Base-by-base conservation (phyloP, 2,888 invertebrate genomes). In the Pristionchus entomophagus region DNA sequence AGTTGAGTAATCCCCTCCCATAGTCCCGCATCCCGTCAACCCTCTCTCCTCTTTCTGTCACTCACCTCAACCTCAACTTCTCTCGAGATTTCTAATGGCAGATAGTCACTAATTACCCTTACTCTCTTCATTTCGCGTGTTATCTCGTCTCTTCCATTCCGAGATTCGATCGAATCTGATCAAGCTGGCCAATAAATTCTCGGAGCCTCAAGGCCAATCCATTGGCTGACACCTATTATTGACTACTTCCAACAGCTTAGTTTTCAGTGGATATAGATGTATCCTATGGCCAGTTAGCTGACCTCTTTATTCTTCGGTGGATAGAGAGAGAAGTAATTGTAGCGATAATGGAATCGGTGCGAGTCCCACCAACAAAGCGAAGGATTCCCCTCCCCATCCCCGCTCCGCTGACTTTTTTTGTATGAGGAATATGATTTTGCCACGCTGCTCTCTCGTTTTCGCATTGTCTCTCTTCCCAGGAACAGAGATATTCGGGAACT, bases 341-440 rank as follows among this genome's bases (percentile, higher is more conserved):
- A 19, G n/a, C 41, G 41, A 73, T 73, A 73, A 73, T 73, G n/a
- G 73, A 73, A 45, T 45, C 41, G 73, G 73, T 12, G 10, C 38
- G 73, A 45, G 14, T 45, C 45, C 14, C n/a, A 12, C 38, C n/a
- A n/a, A 56, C 73, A 73, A 73, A 73, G 73, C 73, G 32, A 45
- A 73, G n/a, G n/a, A n/a, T n/a, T n/a, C n/a, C 38, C 45, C 41
- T 8, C 38, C 65, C 73, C n/a, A 8, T 56, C 56, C 65, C 41
- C 73, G 41, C 73, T 45, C 73, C 45, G 73, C 22, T 73, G 73
- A 73, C 73, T 73, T 73, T 73, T n/a, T 73, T 45, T 73, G 41
- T 45, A 73, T 73, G 38, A 41, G 73, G 26, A 65, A 41, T 8
- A 41, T 45, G 73, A 10, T 8, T 14, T 12, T 10, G 41, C 6